phyloP scores from a whole-genome alignment of 2,797 vertebrate species.

The Helarctos malayanus region DNA sequence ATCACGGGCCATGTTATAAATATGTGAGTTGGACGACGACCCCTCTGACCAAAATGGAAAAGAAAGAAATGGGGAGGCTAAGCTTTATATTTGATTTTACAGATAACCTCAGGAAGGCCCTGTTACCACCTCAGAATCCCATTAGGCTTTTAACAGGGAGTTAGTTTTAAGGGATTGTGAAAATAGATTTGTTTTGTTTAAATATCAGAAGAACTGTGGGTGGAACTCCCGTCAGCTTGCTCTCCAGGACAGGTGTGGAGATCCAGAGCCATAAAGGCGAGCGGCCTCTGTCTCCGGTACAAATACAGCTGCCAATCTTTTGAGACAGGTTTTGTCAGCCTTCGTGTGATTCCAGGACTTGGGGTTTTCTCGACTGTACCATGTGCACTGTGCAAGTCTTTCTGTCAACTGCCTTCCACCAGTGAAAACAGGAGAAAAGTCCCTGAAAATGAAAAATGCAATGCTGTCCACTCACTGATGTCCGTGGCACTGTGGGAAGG shows the following conservation, averaged over 20 bases:
- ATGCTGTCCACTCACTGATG: neutral
- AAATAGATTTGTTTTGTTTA: neutral
- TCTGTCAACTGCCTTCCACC: neutral
- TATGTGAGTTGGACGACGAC: constrained; percentile 37
- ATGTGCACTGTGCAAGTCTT: neutral
- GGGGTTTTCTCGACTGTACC: neutral
- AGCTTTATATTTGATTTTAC: constrained; percentile 61
- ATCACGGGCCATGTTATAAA: constrained; percentile 42
- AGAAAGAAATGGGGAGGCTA: neutral
- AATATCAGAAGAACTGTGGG: neutral
- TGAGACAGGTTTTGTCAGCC: neutral
- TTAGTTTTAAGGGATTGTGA: neutral
- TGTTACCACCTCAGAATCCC: constrained; percentile 58
- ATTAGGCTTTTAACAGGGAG: constrained; percentile 32
- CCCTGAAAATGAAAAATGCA: neutral
- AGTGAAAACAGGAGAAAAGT: neutral
- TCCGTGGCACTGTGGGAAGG: fast-evolving
- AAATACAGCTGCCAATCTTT: neutral
- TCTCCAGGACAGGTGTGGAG: neutral
- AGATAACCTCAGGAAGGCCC: constrained; percentile 58
- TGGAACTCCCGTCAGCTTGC: neutral
- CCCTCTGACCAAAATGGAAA: neutral
- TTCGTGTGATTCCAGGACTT: neutral
- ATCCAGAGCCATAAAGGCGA: neutral
- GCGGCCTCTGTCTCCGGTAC: neutral